These are phyloP conservation scores for Pygoscelis antarcticus DNA, from an alignment of 2,113 vertebrate genomes.

Conservation along the genomic window DNA sequence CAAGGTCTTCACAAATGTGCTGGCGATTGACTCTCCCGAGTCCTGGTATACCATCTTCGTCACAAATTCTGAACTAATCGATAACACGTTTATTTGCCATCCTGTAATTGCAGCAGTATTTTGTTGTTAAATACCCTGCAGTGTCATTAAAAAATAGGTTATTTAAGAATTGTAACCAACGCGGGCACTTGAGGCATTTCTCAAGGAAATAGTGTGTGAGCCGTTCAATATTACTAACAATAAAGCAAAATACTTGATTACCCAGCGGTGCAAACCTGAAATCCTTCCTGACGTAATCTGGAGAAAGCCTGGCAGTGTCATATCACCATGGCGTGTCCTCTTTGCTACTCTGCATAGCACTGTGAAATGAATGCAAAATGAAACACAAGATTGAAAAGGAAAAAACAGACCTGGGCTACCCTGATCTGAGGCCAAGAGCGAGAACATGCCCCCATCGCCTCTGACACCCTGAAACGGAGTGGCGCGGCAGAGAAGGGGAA, in stretches of 20 bases:
- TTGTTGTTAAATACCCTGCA: slow-evolving; percentile 39
- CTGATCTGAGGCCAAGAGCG: neutral
- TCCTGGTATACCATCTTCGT: neutral
- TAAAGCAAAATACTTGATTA: neutral
- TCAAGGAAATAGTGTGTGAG: slow-evolving; percentile 32
- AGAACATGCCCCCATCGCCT: fast-evolving
- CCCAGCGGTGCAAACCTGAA: neutral
- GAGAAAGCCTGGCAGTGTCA: neutral
- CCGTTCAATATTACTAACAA: neutral
- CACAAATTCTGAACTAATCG: neutral
- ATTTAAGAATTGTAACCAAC: slow-evolving; percentile 43
- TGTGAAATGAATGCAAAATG: neutral
- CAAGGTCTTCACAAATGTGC: neutral
- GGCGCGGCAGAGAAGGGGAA: neutral
- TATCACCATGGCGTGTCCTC: neutral
- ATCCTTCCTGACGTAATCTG: slow-evolving; percentile 1
- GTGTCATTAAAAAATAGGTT: slow-evolving; percentile 37
- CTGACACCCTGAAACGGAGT: fast-evolving
- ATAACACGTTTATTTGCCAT: slow-evolving; percentile 39
- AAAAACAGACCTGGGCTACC: neutral
- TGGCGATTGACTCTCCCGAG: neutral
- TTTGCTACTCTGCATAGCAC: neutral
- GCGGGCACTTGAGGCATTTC: slow-evolving; percentile 25
- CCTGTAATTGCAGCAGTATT: slow-evolving; percentile 27
- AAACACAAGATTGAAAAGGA: neutral